Evolutionary conservation across 1,140 invertebrate species (phyloP), one percentile per base, ranked within the genome.

Genomic region (Helicoverpa zea): DNA sequence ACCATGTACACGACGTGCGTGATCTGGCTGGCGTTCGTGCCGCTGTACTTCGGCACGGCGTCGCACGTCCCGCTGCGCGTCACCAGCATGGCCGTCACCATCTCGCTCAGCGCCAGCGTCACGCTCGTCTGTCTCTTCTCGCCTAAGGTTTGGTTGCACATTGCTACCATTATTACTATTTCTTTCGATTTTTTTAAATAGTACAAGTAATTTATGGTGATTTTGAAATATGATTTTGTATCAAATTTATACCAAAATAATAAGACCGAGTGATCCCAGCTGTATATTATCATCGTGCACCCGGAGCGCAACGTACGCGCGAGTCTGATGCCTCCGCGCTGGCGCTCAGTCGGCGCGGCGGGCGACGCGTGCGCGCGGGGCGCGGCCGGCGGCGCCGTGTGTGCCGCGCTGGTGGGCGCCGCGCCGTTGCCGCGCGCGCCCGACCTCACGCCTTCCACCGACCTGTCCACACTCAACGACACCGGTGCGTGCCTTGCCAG

Each of bases 1-100:
- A 98, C 98, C 12, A 99, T 99, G 98, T 99, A 99, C 92, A 99
- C 98, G 5, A 98, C 98, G 4, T 98, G 98, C 89, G 97, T 98
- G 23, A 98, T 98, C 87, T 98, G 98, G 98, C 93, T 98, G 83
- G 98, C 98, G 9, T 98, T 98, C 93, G 97, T 98, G 14, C 98
- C 98, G 12, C 96, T 98, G 16, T 98, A 98, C 91, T 98, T 98
- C 90, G 97, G 97, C 54, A 99, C 82, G 14, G 82, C 82, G 66
- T 97, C 97, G 91, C 97, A 98, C 90, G 97, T 98, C 13, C 97
- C 98, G 3, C 95, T 99, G 56, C 96, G 98, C 75, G 97, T 99
- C 83, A 98, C 98, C 58, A 98, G 98, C 84, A 98, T 99, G 97
- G 98, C 97, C 56, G 97, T 99, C 87, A 98, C 98, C 56, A 98